A percentile compares a stretch with the other conserved stretches of the same genome.
Conservation (phyloP, 2,113 vertebrate genomes). For the Merops nubicus region DNA sequence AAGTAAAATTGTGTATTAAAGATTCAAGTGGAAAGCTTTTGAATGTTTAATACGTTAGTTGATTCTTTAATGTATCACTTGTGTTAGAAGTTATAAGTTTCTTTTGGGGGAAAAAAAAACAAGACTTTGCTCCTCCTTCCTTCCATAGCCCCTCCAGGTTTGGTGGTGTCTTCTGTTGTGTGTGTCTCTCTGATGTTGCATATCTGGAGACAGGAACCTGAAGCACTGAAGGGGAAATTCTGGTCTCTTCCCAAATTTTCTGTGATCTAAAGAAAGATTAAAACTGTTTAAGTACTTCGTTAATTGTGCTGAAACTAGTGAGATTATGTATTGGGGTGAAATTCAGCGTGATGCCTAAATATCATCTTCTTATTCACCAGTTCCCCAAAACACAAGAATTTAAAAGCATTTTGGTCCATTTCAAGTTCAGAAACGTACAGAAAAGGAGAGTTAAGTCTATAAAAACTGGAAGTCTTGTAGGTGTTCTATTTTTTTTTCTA, state of each 20-base stretch:
- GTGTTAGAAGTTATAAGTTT: background rate
- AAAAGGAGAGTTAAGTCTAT: background rate
- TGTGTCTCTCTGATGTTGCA: too few species aligned
- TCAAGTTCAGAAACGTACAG: background rate
- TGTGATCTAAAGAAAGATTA: background rate
- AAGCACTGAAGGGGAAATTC: background rate
- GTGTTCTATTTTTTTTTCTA: background rate
- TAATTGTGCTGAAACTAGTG: background rate
- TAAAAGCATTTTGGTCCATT: background rate
- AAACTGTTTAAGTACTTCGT: background rate
- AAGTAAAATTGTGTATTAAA: background rate
- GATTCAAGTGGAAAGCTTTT: background rate
- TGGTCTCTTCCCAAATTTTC: background rate
- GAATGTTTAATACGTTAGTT: background rate
- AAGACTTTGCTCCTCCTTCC: too few species aligned
- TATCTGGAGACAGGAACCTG: background rate
- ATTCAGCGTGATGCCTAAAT: background rate
- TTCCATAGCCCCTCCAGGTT: background rate
- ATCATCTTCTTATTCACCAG: background rate
- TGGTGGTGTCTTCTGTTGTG: background rate
- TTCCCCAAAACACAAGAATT: background rate
- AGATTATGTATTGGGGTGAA: background rate
- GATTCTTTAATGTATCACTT: background rate
- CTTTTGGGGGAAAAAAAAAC: too few species aligned
- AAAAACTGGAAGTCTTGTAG: constrained; percentile 4